A percentile compares a stretch with the other conserved stretches of the same genome.
phyloP scores from a whole-genome alignment of 2,797 vertebrate genomes.

The Mus spretus region DNA sequence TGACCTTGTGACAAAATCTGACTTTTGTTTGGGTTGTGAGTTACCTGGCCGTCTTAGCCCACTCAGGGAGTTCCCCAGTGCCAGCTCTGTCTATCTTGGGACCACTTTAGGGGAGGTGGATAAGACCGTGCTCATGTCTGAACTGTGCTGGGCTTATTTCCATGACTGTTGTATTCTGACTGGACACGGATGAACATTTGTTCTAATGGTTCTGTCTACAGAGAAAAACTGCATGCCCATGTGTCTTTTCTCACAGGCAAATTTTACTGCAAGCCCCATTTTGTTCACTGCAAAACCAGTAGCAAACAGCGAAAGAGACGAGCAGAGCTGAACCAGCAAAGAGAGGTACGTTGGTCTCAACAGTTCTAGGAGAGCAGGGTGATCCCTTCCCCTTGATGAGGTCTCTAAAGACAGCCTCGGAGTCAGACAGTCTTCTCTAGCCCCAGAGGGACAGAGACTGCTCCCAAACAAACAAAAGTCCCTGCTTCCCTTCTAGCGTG shows the following conservation, averaged over 20 bases:
- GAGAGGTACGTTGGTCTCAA: constrained; percentile 82
- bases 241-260: constrained; percentile 90
- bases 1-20: not conserved
- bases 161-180: not conserved
- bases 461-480: not conserved
- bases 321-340: constrained; percentile 87
- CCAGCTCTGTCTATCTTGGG: not conserved
- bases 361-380: not conserved
- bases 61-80: accelerated
- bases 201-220: not conserved
- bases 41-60: not conserved
- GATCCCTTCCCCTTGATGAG: not conserved
- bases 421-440: not conserved
- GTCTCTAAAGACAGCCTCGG: not conserved
- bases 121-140: not conserved
- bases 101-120: not conserved
- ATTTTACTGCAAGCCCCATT: constrained; percentile 98
- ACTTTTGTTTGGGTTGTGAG: not conserved
- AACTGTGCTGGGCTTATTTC: not conserved
- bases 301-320: constrained; percentile 91
- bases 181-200: not conserved
- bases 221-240: not conserved
- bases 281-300: constrained; percentile 93
- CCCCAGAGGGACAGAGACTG: not conserved
- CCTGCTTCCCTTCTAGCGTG: not conserved